Evolutionary conservation across 2,113 vertebrate species (phyloP).

Genomic region (Crypturellus undulatus): DNA sequence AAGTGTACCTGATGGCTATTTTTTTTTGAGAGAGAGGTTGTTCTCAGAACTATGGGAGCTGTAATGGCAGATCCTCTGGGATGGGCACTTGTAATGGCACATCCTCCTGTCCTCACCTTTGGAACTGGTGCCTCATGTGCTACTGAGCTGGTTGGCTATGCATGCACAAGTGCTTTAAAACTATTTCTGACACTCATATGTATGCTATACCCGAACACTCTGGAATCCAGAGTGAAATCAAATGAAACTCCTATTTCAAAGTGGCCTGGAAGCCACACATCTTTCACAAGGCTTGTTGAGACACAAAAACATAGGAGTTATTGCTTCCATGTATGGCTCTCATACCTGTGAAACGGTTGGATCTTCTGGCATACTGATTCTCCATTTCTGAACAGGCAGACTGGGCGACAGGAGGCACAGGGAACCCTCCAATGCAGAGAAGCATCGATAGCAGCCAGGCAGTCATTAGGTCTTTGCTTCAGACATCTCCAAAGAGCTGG

Average conservation of each 20-base stretch:
- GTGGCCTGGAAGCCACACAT: neutral
- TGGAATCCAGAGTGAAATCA: neutral
- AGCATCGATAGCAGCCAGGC: neutral
- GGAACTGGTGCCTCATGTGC: neutral
- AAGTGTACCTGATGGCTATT: fast-evolving
- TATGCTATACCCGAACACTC: neutral
- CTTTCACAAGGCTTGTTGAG: neutral
- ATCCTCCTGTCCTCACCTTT: neutral
- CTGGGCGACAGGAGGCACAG: neutral
- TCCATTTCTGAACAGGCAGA: neutral
- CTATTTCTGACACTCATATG: neutral
- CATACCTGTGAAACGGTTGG: neutral
- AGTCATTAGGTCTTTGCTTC: neutral
- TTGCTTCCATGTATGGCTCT: neutral
- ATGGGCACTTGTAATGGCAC: neutral
- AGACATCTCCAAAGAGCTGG: neutral
- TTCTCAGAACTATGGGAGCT: neutral
- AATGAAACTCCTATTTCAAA: neutral
- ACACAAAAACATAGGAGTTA: neutral
- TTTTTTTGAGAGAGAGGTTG: fast-evolving
- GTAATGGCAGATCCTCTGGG: neutral
- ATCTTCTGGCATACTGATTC: neutral
- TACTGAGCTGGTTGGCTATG: neutral
- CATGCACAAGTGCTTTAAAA: neutral
- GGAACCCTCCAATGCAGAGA: neutral